Evolutionary conservation across 64 coral and sea anemone genomes (phyloP).

Genomic region (Montipora cactus): DNA sequence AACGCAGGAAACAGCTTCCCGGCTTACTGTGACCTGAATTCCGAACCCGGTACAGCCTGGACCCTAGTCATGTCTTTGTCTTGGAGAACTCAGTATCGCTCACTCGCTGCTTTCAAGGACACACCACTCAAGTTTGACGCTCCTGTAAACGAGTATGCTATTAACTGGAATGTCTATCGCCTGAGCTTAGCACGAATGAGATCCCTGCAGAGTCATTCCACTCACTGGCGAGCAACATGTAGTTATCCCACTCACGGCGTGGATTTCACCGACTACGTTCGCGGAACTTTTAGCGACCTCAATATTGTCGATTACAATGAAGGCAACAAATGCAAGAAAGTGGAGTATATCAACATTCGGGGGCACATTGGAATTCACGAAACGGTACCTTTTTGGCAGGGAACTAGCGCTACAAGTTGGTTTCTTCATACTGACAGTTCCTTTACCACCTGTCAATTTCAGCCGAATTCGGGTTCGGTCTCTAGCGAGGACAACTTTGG

Average conservation of each 20-base stretch:
- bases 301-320: slow-evolving; percentile 27
- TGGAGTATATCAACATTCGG: too few species aligned
- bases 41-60: slow-evolving; percentile 48
- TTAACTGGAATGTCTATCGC: slow-evolving; percentile 41
- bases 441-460: too few species aligned
- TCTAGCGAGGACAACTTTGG: too few species aligned
- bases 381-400: too few species aligned
- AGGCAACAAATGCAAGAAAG: too few species aligned
- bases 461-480: too few species aligned
- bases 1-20: background rate
- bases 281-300: slow-evolving; percentile 33
- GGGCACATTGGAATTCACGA: too few species aligned
- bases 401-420: too few species aligned
- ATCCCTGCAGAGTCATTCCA: slow-evolving; percentile 24
- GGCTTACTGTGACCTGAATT: slow-evolving; percentile 52
- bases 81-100: background rate
- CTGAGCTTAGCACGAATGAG: slow-evolving; percentile 26
- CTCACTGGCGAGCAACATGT: slow-evolving; percentile 58
- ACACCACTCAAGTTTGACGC: background rate
- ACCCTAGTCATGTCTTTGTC: slow-evolving; percentile 31
- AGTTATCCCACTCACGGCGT: slow-evolving; percentile 24
- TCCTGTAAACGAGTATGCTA: slow-evolving; percentile 39
- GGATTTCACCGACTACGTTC: slow-evolving; percentile 58
- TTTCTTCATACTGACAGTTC: too few species aligned
- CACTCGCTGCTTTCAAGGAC: background rate